Percentiles rank a stretch among this genome's conserved stretches.
phyloP scores from a whole-genome alignment of 2,113 vertebrate species.

The Macquaria ambigua region DNA sequence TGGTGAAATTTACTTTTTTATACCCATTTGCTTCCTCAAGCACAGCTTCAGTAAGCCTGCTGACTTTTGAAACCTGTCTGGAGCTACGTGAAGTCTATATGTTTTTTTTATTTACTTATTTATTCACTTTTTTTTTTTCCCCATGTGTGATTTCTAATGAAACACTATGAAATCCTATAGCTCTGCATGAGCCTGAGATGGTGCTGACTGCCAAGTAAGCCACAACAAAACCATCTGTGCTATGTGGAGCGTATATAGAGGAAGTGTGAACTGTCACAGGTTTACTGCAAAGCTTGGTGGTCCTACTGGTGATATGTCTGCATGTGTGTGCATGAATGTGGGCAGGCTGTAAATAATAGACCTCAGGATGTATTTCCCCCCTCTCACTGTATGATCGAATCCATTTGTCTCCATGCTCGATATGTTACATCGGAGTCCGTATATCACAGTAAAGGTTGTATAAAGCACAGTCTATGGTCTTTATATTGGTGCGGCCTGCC shows the following conservation, averaged over 20 bases:
- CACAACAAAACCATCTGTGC: slow-evolving; percentile 75
- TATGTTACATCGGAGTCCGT: slow-evolving; percentile 48
- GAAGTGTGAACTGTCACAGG: slow-evolving; percentile 58
- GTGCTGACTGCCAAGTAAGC: slow-evolving; percentile 70
- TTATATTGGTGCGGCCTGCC: slow-evolving; percentile 27
- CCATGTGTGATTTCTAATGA: slow-evolving; percentile 56
- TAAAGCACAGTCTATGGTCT: slow-evolving; percentile 46
- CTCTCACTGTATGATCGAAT: slow-evolving; percentile 46
- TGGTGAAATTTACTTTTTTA: slow-evolving; percentile 68
- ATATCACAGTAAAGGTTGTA: slow-evolving; percentile 50
- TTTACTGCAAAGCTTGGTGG: slow-evolving; percentile 43
- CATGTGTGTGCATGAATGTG: slow-evolving; percentile 30
- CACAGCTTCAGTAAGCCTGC: slow-evolving; percentile 39
- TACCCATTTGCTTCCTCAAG: slow-evolving; percentile 56
- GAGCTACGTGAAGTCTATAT: slow-evolving; percentile 1
- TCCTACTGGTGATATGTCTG: slow-evolving; percentile 42
- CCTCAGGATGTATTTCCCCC: slow-evolving; percentile 35
- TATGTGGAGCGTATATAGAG: slow-evolving; percentile 27
- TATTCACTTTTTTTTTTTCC: neutral
- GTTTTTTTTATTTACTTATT: neutral
- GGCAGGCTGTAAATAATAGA: slow-evolving; percentile 60
- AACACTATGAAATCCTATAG: slow-evolving; percentile 45
- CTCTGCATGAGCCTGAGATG: slow-evolving; percentile 40
- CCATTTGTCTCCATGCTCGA: slow-evolving; percentile 53
- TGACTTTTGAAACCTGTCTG: slow-evolving; percentile 39